These are phyloP conservation scores for Rutilus rutilus DNA, from an alignment of 2,113 vertebrate species.

Conservation along the genomic window DNA sequence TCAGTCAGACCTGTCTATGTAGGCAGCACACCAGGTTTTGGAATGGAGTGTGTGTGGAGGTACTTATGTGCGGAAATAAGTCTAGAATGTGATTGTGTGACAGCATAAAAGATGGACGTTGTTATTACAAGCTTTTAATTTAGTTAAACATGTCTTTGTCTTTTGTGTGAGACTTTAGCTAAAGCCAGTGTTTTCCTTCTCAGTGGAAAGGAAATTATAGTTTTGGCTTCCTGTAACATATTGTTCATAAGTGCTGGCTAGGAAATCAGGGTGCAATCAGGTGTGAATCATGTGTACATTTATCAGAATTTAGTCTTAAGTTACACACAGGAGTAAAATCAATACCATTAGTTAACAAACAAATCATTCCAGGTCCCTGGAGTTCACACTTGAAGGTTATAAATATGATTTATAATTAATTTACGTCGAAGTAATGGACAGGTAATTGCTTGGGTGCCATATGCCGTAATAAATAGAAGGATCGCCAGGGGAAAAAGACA, in stretches of 20 bases:
- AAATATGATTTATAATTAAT: slow-evolving; percentile 53
- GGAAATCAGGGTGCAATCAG: slow-evolving; percentile 24
- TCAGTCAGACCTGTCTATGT: neutral
- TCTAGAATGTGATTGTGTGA: neutral
- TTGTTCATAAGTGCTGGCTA: slow-evolving; percentile 22
- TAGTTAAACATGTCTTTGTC: slow-evolving; percentile 20
- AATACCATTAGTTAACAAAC: slow-evolving; percentile 42
- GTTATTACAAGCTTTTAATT: neutral
- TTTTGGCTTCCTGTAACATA: slow-evolving; percentile 21
- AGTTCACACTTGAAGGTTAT: slow-evolving; percentile 44
- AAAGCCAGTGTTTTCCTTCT: slow-evolving; percentile 25
- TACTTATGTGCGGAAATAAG: neutral
- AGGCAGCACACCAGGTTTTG: neutral
- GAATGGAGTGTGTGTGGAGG: neutral
- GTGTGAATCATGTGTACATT: slow-evolving; percentile 27
- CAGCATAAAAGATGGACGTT: neutral
- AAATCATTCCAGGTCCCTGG: slow-evolving; percentile 44
- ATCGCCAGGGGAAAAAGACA: slow-evolving; percentile 18
- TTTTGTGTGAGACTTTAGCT: slow-evolving; percentile 2
- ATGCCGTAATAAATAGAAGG: slow-evolving; percentile 37
- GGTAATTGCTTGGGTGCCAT: slow-evolving; percentile 45
- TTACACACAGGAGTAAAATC: slow-evolving; percentile 43
- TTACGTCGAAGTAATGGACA: slow-evolving; percentile 49
- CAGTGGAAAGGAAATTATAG: slow-evolving; percentile 17
- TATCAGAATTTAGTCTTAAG: slow-evolving; percentile 35